Evolutionary conservation across 2,888 invertebrate genomes (phyloP), one percentile per base, ranked within the genome.

Genomic region (Netelia fuscicornis): DNA sequence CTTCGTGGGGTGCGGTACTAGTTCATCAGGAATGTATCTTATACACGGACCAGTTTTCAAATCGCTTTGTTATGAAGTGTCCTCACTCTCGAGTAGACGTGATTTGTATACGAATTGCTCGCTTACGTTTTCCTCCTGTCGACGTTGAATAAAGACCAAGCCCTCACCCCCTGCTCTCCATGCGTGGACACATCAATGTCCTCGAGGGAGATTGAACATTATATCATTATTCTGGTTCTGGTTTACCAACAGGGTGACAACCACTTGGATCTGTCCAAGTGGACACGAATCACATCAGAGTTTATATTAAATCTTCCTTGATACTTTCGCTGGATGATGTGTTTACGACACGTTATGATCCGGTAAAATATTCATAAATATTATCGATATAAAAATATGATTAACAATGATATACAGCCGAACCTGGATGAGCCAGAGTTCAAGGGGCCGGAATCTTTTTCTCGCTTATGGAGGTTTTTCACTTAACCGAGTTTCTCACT

Each of bases 41-140:
- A 79, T 62, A 52, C 86, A 81, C 87, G 90, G 88, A 92, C 92
- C 89, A 91, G 92, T 92, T 93, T 86, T 79, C 84, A 86, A 87
- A 88, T 91, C 79, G 88, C 87, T 90, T 91, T 91, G 91, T 92
- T 90, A 91, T 91, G 86, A 90, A 91, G 90, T 92, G 91, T 90
- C 89, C 89, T 87, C 92, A 90, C 91, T 92, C 91, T 92, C 86
- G 88, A 89, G 90, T 91, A 89, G 37, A 88, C 88, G 70, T 89
- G 62, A 91, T 92, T 92, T 91, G 92, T 92, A 91, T 92, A 91
- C 91, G 92, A 92, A 92, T 92, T 91, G 90, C 90, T 89, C 87
- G 88, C 89, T 91, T 91, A 91, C 84, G 58, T 80, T 48, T 74
- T 37, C 25, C 17, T 77, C n/a, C n/a, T 68, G n/a, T 25, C 10